Evolutionary conservation across 2,113 vertebrate genomes (phyloP), one percentile per base, ranked within the genome.

Genomic region (Pelodiscus sinensis): DNA sequence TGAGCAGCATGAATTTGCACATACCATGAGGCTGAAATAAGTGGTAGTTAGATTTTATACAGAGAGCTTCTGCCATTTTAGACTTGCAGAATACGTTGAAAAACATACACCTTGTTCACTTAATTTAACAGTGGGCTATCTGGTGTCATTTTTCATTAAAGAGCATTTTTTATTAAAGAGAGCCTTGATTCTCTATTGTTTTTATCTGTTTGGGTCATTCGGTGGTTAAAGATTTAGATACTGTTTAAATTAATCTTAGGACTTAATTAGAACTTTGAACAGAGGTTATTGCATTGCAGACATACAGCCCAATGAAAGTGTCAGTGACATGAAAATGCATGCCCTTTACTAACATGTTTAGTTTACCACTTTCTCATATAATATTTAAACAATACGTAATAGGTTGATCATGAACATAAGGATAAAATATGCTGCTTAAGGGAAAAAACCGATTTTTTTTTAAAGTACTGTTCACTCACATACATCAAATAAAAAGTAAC

Each of bases 1-100:
- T 87, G 95, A 98, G 97, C 96, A 97, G 97, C 98, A 98, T 97
- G 97, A 97, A 98, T 98, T 89, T 98, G 97, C 97, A 98, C 97
- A 97, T 97, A 95, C 95, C 97, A 95, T 68, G 93, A 97, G 97
- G 96, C 97, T 96, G 96, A 96, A 97, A 97, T 97, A 96, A 96
- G 98, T 82, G 97, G 90, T 88, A 95, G 95, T 94, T 97, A 96
- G 96, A 97, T 95, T 96, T 94, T 88, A 92, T 77, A 97, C 90
- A 87, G 96, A 94, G 94, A 95, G 95, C 95, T 95, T 93, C 97
- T 98, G 98, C 97, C 98, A 98, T 98, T 96, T 97, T 97, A 97
- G 93, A 90, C 92, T 92, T 35, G 78, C 94, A 94, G 93, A 95
- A 91, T 81, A 92, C 88, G 84, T 58, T 52, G 90, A 95, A 73